These are phyloP conservation scores for Euleptes europaea DNA, from an alignment of 2,113 vertebrate genomes.

Conservation along the genomic window DNA sequence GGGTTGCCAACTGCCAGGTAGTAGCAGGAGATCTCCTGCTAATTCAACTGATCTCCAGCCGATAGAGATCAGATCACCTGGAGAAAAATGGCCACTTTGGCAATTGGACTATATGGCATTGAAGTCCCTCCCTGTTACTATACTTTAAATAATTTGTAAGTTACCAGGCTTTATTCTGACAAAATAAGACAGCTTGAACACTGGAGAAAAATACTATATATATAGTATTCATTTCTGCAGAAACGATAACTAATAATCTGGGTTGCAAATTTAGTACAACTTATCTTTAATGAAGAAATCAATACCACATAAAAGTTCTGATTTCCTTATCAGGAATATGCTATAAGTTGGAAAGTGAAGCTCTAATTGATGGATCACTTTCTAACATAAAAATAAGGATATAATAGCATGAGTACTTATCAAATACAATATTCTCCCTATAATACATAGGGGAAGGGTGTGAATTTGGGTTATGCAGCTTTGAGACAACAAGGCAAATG, in stretches of 20 bases:
- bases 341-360: neutral
- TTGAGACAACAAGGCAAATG: no score
- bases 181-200: neutral
- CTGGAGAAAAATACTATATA: neutral
- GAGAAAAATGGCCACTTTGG: no score
- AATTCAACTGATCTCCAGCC: no score
- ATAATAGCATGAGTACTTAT: neutral
- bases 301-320: neutral
- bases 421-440: neutral
- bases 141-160: neutral
- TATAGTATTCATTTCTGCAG: neutral
- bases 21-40: no score
- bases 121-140: neutral
- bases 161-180: neutral
- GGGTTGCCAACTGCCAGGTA: no score
- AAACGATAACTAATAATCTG: neutral
- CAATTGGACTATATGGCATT: no score
- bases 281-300: slow-evolving; percentile 2
- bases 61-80: no score
- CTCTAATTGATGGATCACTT: neutral
- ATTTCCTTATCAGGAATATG: neutral
- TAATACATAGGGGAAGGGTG: neutral
- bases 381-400: neutral
- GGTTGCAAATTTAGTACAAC: neutral
- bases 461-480: no score